phyloP scores from a whole-genome alignment of 2,113 vertebrate genomes.

The Barnardius zonarius region DNA sequence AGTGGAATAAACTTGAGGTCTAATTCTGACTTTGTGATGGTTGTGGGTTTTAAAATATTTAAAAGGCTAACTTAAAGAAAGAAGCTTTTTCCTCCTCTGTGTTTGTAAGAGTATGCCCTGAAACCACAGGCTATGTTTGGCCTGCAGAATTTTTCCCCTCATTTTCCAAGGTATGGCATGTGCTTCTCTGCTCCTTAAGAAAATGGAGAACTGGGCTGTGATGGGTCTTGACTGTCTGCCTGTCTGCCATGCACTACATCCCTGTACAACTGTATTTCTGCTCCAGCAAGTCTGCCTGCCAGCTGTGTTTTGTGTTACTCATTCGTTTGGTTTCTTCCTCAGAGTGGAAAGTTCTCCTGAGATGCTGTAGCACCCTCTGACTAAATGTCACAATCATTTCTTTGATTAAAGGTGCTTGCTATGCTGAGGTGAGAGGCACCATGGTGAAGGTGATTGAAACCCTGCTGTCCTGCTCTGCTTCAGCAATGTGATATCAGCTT shows the following conservation, averaged over 20 bases:
- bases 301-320: background rate
- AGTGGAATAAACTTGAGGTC: background rate
- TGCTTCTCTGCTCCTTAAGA: background rate
- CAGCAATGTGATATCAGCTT: background rate
- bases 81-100: background rate
- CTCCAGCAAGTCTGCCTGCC: background rate
- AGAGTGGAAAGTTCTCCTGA: background rate
- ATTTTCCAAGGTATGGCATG: background rate
- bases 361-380: background rate
- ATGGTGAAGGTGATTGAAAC: background rate
- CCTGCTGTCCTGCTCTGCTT: background rate
- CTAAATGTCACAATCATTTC: background rate
- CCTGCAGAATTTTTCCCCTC: background rate
- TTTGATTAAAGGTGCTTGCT: background rate
- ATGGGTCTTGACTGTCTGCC: background rate
- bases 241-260: background rate
- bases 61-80: background rate
- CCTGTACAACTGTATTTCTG: background rate
- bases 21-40: background rate
- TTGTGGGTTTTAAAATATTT: background rate
- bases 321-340: background rate
- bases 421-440: background rate
- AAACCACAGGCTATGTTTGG: background rate
- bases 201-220: background rate
- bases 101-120: background rate